Conservation (phyloP, 2,113 vertebrate genomes). For the Symphodus melops region DNA sequence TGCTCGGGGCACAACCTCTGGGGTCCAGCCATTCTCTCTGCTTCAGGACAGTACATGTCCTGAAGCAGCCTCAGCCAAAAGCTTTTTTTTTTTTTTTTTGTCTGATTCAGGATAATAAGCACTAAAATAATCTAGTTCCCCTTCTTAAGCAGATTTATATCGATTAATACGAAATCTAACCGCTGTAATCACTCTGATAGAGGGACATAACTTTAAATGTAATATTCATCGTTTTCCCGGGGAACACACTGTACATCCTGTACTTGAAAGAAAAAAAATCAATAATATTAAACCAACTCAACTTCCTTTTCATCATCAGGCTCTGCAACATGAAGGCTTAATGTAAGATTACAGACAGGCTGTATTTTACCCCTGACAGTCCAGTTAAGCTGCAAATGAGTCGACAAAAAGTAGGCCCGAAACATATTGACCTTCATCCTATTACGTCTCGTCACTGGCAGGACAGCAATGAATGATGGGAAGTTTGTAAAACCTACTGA, state of each 20-base stretch:
- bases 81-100: conserved; percentile 10
- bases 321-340: not conserved
- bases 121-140: not conserved
- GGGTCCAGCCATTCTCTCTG: conserved; percentile 37
- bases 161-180: not conserved
- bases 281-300: not conserved
- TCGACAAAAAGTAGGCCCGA: not conserved
- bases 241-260: not conserved
- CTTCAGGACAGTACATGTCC: conserved; percentile 12
- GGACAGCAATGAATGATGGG: not conserved
- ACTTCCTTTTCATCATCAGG: conserved; percentile 2
- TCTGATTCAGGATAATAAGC: not conserved
- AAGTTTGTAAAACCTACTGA: conserved; percentile 29
- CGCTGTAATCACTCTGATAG: not conserved
- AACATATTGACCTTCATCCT: conserved; percentile 27
- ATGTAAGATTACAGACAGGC: not conserved
- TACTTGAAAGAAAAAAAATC: not conserved
- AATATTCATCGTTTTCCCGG: not conserved
- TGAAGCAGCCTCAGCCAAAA: conserved; percentile 14
- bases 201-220: not conserved
- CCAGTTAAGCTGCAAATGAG: conserved; percentile 18
- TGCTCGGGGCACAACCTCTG: conserved; percentile 51
- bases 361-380: conserved; percentile 22
- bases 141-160: not conserved
- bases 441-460: conserved; percentile 12